Base-by-base conservation (phyloP, 1,140 invertebrate genomes). In the Drosophila virilis region DNA sequence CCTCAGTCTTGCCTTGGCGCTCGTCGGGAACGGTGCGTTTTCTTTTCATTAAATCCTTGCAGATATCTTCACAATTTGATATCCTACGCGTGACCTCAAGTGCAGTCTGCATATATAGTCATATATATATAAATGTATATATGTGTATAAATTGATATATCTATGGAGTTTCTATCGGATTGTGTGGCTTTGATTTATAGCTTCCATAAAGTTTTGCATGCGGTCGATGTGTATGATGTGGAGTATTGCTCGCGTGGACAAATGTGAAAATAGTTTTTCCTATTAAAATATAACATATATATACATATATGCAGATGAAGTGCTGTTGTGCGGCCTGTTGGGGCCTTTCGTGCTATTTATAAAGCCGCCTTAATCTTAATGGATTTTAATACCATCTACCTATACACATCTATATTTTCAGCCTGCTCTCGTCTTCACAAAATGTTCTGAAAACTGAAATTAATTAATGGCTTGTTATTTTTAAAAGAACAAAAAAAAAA, bases 381-480 rank as follows among this genome's bases (percentile, higher is more conserved):
- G 77, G 68, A 61, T 78, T 68, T 74, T 61, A 64, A 60, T 67
- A 78, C 52, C 52, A 57, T 59, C 51, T 58, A 76, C 60, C 61
- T 73, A 64, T 65, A 62, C 54, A 33, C 60, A 70, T 82, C 71
- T 88, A 79, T 76, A 83, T 66, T 79, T 79, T 79, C 74, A 77
- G 69, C 59, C 61, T 54, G 55, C 52, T 48, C 58, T 71, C 51
- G 71, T 50, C 76, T 68, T 68, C 67, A 28, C 67, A 62, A 78
- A 52, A 79, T 79, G 58, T 66, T 79, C 48, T 75, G 62, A 80
- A 55, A 48, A 61, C 42, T 61, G 45, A 61, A 74, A 61, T 70
- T 66, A 57, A 86, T 86, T 78, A 85, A 86, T 85, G 82, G 51
- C 62, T 78, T 86, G 78, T 72, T 75, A 81, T 85, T 85, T 86